Evolutionary conservation across 2,888 invertebrate genomes (phyloP).

Genomic region (Candidula unifasciata): DNA sequence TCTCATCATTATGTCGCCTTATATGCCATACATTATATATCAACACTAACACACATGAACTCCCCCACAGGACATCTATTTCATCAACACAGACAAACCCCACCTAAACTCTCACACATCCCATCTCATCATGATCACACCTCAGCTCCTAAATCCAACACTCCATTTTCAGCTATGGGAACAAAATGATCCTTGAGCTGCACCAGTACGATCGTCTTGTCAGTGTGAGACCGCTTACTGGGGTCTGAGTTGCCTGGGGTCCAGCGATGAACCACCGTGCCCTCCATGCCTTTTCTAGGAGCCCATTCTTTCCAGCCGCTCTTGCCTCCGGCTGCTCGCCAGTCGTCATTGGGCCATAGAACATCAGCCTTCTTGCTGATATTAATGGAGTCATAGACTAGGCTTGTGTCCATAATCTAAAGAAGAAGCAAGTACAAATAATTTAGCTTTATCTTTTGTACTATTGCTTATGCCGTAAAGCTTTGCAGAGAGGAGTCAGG

Average conservation of each 20-base stretch:
- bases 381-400: constrained; percentile 94
- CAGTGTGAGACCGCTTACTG: constrained; percentile 91
- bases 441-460: too few species aligned
- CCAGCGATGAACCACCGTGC: constrained; percentile 94
- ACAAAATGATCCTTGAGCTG: constrained; percentile 95
- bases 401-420: constrained; percentile 76
- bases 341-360: constrained; percentile 95
- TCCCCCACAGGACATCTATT: too few species aligned
- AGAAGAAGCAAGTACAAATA: constrained; percentile 35
- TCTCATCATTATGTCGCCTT: too few species aligned
- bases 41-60: too few species aligned
- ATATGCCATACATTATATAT: too few species aligned
- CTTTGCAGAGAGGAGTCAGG: too few species aligned
- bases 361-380: constrained; percentile 93
- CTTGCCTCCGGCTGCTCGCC: constrained; percentile 90
- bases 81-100: too few species aligned
- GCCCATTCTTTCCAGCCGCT: constrained; percentile 94
- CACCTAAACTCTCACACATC: too few species aligned
- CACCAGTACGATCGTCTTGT: constrained; percentile 92
- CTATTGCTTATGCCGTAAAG: too few species aligned
- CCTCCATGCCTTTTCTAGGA: constrained; percentile 94
- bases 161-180: constrained; percentile 93
- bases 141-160: constrained; percentile 79
- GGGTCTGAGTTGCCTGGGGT: constrained; percentile 93
- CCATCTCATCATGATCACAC: constrained; percentile 59